Evolutionary conservation across 2,797 vertebrate genomes (phyloP).

Genomic region (Nothura maculosa): DNA sequence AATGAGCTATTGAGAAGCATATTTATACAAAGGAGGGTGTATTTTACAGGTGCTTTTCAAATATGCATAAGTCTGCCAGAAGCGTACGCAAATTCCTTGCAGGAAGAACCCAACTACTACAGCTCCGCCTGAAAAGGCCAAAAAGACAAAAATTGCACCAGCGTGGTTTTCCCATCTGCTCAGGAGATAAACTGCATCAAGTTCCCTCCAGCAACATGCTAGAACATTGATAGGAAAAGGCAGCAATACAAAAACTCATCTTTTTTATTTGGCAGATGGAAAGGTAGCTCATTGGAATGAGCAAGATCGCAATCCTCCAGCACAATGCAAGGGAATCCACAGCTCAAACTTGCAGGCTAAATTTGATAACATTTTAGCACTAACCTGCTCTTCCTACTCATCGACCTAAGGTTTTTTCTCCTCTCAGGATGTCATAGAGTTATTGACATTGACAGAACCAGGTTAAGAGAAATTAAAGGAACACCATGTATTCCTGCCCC

Average conservation of each 20-base stretch:
- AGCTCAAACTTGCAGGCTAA: background rate
- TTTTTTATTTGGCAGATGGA: background rate
- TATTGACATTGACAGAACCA: constrained; percentile 67
- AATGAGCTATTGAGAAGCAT: background rate
- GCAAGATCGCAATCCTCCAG: background rate
- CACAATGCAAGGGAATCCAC: fast-evolving
- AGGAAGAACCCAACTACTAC: background rate
- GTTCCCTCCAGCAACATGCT: background rate
- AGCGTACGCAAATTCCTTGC: background rate
- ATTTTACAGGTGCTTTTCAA: background rate
- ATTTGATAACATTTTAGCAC: background rate
- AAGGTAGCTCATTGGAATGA: background rate
- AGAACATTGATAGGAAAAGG: background rate
- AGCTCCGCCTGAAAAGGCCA: background rate
- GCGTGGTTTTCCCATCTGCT: constrained; percentile 16
- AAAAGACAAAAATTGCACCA: background rate
- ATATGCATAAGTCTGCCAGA: background rate
- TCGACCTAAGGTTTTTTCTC: background rate
- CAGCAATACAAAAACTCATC: background rate
- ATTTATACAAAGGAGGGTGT: background rate
- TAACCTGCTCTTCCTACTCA: background rate
- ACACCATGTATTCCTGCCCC: background rate
- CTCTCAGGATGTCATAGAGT: background rate
- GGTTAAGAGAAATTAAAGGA: constrained; percentile 35
- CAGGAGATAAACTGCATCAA: background rate